A percentile compares a stretch with the other conserved stretches of the same genome.
These are phyloP conservation scores for Latrodectus hesperus DNA, from an alignment of 2,888 invertebrate species.

Conservation along the genomic window DNA sequence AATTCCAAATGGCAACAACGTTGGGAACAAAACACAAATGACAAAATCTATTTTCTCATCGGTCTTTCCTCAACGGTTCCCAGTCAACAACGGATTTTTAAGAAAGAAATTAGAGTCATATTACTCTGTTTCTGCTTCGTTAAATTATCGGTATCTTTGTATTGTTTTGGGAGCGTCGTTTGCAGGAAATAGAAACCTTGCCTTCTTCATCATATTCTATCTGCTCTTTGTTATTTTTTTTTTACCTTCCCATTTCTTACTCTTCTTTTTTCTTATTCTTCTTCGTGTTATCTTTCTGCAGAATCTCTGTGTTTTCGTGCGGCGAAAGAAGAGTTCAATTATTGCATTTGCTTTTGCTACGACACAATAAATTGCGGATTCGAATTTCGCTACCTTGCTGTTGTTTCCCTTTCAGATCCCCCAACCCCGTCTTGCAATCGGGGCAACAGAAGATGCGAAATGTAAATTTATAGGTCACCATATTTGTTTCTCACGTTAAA, in stretches of 20 bases:
- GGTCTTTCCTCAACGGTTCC: slow-evolving; percentile 8
- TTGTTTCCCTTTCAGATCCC: neutral
- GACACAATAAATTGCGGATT: slow-evolving; percentile 37
- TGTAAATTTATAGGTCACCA: no score
- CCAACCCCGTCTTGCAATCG: no score
- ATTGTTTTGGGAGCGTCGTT: slow-evolving; percentile 15
- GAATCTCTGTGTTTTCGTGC: slow-evolving; percentile 1
- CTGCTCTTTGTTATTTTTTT: slow-evolving; percentile 6
- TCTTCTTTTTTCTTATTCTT: slow-evolving; percentile 11
- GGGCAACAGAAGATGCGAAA: no score
- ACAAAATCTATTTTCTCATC: slow-evolving; percentile 18
- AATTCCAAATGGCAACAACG: neutral
- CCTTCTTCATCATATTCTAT: neutral
- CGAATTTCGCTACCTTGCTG: slow-evolving; percentile 43
- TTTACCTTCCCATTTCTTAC: neutral
- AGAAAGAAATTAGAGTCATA: slow-evolving; percentile 59
- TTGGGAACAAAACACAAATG: slow-evolving; percentile 19
- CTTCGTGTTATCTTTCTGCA: neutral
- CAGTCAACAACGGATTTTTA: slow-evolving; percentile 55
- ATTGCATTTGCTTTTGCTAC: slow-evolving; percentile 52
- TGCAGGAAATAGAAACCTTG: slow-evolving; percentile 7
- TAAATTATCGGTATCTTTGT: slow-evolving; percentile 64
- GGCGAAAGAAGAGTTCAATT: slow-evolving; percentile 45
- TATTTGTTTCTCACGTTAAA: no score
- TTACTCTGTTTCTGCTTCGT: slow-evolving; percentile 65